Evolutionary conservation across 2,888 invertebrate species (phyloP), one percentile per base, ranked within the genome.

Genomic region (Oconnorella tubifera): DNA sequence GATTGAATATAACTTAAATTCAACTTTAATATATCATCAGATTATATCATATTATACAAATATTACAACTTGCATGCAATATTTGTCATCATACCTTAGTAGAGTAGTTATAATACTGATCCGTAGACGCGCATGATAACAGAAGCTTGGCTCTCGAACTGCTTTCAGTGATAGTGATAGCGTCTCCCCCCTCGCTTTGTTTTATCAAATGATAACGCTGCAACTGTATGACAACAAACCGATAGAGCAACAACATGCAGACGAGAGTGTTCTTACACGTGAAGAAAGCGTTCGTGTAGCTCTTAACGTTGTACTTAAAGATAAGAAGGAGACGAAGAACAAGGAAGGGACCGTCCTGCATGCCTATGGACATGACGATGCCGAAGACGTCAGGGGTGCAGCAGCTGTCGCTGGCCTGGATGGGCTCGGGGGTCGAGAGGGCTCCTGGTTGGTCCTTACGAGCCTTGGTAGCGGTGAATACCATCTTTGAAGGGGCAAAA

Each of bases 281-380:
- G 83, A 96, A 96, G 84, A 96, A 96, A 71, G 95, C 90, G 80
- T 95, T 95, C 88, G 94, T 94, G 78, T 96, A 95, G 76, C 91
- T 93, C 72, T 94, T 89, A 40, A 95, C 92, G 72, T 88, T 87
- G 81, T 91, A 93, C 49, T 65, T 66, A 23, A 90, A 87, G 67
- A 96, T 94, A 56, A 96, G 88, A 51, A 94, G 85, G 82, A 75
- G 85, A 0, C 94, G 84, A 78, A 94, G 91, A 0, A 90, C 89
- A 4, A 94, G 83, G 82, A 93, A 94, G 0, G 94, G 92, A 0
- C 90, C 91, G 77, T 94, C 93, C 72, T 86, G 86, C 0, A 94
- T 85, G 0, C 90, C 86, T 71, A 94, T 93, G 76, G 92, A 92
- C 77, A 93, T 86, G 2, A 91, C 88, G 64, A 94, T 93, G 3